Percentiles rank a stretch among this genome's conserved stretches.
These are phyloP conservation scores for Lepas anatifera DNA, from an alignment of 2,888 invertebrate genomes.

Conservation along the genomic window DNA sequence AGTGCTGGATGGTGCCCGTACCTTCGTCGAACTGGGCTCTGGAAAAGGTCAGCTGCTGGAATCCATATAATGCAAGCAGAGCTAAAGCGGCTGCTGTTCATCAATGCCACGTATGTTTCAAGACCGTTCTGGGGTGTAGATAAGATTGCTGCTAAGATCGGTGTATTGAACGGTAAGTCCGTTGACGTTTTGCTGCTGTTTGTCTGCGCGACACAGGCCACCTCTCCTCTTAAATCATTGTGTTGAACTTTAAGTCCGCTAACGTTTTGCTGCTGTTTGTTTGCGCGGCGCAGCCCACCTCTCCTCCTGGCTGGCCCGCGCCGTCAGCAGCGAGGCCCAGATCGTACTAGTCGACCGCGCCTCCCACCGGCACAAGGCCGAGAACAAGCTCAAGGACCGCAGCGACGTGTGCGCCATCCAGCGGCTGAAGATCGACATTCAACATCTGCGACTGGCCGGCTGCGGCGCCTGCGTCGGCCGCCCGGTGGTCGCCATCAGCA, in stretches of 20 bases:
- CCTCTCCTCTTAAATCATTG: too few species aligned
- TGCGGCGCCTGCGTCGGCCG: slow-evolving; percentile 29
- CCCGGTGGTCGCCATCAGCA: slow-evolving; percentile 55
- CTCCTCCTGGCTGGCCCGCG: slow-evolving; percentile 59
- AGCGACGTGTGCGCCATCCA: slow-evolving; percentile 28
- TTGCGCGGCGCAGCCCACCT: slow-evolving; percentile 53
- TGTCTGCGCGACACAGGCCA: neutral
- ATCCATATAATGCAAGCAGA: neutral
- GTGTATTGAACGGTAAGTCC: neutral
- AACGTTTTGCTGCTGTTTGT: too few species aligned
- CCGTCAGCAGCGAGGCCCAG: slow-evolving; percentile 40
- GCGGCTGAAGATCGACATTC: neutral
- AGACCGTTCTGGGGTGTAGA: neutral
- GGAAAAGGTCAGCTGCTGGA: neutral
- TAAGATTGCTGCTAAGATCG: neutral
- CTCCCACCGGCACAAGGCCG: slow-evolving; percentile 66
- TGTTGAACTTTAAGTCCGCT: too few species aligned
- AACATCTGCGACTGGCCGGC: slow-evolving; percentile 2
- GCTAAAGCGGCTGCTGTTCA: neutral
- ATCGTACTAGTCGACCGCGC: slow-evolving; percentile 67
- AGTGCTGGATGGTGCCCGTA: neutral
- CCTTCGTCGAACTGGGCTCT: slow-evolving; percentile 9
- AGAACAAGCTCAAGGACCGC: slow-evolving; percentile 45
- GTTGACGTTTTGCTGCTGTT: neutral
- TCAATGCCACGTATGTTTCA: too few species aligned